A percentile compares a stretch with the other conserved stretches of the same genome.
phyloP scores from a whole-genome alignment of 2,797 vertebrate species.

The Sternotherus odoratus region DNA sequence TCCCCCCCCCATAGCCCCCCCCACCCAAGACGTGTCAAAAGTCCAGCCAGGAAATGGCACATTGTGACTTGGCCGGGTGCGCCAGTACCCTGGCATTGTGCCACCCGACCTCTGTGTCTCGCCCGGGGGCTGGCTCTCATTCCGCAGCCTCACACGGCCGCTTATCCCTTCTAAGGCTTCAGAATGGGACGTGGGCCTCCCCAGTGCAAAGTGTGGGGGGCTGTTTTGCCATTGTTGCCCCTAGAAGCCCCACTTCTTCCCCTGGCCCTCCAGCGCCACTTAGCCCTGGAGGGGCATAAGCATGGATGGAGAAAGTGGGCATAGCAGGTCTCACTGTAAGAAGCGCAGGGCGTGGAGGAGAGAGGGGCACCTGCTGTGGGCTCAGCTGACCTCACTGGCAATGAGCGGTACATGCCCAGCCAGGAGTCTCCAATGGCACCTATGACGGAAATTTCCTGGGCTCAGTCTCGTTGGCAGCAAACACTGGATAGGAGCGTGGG shows the following conservation, averaged over 20 bases:
- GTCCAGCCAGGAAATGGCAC: not conserved
- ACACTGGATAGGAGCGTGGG: not conserved
- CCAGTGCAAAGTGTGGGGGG: not conserved
- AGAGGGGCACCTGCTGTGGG: not conserved
- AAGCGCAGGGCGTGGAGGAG: not conserved
- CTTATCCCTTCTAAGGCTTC: not conserved
- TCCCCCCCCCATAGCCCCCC: no score
- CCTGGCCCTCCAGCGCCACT: not conserved
- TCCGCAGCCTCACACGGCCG: not conserved
- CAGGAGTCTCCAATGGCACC: not conserved
- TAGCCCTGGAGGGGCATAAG: not conserved
- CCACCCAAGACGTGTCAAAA: not conserved
- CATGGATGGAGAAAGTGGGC: not conserved
- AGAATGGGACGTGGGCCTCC: not conserved
- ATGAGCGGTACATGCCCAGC: not conserved
- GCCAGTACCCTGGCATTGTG: not conserved
- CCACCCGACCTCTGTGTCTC: not conserved
- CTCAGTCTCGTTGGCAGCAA: not conserved
- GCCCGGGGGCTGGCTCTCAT: not conserved
- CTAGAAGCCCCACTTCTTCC: not conserved
- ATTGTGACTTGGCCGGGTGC: not conserved
- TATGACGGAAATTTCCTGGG: no score
- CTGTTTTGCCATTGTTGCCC: not conserved
- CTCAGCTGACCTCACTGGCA: not conserved
- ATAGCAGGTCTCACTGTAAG: not conserved